Conservation (phyloP, 92 coral and sea anemone genomes). For the Metridium senile region DNA sequence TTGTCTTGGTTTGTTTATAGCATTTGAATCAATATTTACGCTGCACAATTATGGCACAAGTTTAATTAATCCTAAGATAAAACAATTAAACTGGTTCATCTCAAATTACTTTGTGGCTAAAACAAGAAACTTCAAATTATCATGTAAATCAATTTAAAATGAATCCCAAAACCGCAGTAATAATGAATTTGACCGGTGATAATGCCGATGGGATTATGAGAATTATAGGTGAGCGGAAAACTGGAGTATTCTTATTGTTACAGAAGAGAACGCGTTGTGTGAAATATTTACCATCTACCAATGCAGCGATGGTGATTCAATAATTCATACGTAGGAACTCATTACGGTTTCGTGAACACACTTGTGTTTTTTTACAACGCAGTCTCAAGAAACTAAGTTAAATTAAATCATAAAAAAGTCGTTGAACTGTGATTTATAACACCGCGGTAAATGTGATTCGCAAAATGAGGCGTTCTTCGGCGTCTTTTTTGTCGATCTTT, state of each 20-base stretch:
- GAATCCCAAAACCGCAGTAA: background rate
- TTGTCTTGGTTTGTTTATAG: background rate
- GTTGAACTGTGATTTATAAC: background rate
- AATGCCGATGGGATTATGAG: too few relatives aligned
- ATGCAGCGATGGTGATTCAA: background rate
- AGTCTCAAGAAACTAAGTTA: background rate
- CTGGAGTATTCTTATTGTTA: background rate
- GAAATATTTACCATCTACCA: background rate
- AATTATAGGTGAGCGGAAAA: too few relatives aligned
- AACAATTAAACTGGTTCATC: too few relatives aligned
- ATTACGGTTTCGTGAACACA: background rate
- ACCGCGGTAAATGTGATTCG: background rate
- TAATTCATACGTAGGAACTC: background rate
- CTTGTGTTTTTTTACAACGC: too few relatives aligned
- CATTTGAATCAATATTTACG: background rate
- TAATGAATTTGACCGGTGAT: background rate
- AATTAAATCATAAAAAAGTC: background rate
- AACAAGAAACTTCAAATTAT: background rate
- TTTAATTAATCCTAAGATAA: too few relatives aligned
- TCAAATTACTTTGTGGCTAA: too few relatives aligned
- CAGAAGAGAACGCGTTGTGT: background rate
- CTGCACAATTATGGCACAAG: too few relatives aligned
- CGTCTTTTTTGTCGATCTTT: too few relatives aligned
- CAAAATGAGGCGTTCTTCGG: background rate
- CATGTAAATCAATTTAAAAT: background rate